Evolutionary conservation across 1,140 invertebrate genomes (phyloP), one percentile per base, ranked within the genome.

Genomic region (Drosophila ogumai): DNA sequence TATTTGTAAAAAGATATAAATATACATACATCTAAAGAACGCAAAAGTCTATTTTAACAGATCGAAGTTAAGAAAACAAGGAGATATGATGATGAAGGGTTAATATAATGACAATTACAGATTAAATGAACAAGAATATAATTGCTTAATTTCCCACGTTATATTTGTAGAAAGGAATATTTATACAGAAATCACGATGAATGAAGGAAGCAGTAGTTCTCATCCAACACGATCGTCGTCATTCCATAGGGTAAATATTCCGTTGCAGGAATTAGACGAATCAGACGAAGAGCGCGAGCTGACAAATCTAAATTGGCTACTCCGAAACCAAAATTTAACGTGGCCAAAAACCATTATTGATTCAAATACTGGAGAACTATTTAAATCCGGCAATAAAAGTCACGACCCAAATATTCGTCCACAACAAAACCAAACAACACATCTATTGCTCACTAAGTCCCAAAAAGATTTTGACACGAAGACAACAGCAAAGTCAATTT

Each of bases 251-350:
- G 32, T n/a, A 5, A 60, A 25, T 12, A 4, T n/a, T 17, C n/a
- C 19, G 3, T n/a, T n/a, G 13, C 43, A 32, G 22, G 44, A 66
- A 32, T 12, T 10, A 8, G 64, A 67, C 2, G 65, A 67, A 3
- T 81, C 82, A 2, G 88, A 92, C 49, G 88, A 82, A 12, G 87
- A 91, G 19, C 59, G 74, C 8, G 91, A 92, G 25, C 17, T 92
- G 15, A 92, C 91, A 0, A 92, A 91, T 54, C 58, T 92, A 28
- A 91, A 82, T 19, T 92, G 91, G 91, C 64, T 92, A 7, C 31
- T 92, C 3, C 47, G 82, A 15, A 92, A 92, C 52, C 78, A 92
- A 46, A 91, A 66, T 19, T 44, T 91, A 32, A 73, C 67, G n/a
- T 91, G 90, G 87, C 69, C 87, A 49, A 79, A 75, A 46, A 75